Base-by-base conservation (phyloP, 2,113 vertebrate genomes). In the Brienomyrus brachyistius region DNA sequence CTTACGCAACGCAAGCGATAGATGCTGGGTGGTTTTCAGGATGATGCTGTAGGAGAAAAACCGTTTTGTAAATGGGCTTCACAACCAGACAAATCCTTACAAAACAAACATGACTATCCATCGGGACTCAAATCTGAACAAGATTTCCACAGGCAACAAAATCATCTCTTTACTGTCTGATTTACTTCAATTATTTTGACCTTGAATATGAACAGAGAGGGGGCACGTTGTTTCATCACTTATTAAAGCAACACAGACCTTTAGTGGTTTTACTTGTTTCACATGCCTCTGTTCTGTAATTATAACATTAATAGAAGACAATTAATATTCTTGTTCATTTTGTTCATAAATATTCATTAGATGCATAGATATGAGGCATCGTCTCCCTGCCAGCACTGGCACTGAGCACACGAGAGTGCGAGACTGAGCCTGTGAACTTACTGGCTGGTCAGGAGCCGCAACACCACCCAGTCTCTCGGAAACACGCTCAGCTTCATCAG, bases 401-500 rank as follows among this genome's bases (percentile, higher is more conserved):
- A 47, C 35, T 21, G 35, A 43, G 31, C 51, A 9, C 3, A 7
- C 0, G 21, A 21, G 19, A 7, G 40, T 40, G 31, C 3, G 17
- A 59, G 86, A 59, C 21, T 15, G 45, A 50, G 48, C 23, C 9
- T 4, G 43, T 21, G 35, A 23, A 94, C 96, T 96, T 90, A 97
- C 97, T 97, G 97, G 97, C 96, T 97, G 88, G 96, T 97, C 52
- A 97, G 96, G 84, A 97, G 91, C 83, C 97, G 94, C 96, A 97
- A 96, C 91, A 97, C 96, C 94, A 96, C 97, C 97, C 97, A 97
- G 93, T 97, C 97, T 82, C 96, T 95, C 92, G 97, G 97, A 90
- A 97, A 97, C 91, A 97, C 96, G 59, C 95, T 97, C 94, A 97
- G 96, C 92, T 97, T 97, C 96, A 97, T 97, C 89, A 97, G 92